Evolutionary conservation across 2,888 invertebrate species (phyloP), one percentile per base, ranked within the genome.

Genomic region (Masnerella sp.): DNA sequence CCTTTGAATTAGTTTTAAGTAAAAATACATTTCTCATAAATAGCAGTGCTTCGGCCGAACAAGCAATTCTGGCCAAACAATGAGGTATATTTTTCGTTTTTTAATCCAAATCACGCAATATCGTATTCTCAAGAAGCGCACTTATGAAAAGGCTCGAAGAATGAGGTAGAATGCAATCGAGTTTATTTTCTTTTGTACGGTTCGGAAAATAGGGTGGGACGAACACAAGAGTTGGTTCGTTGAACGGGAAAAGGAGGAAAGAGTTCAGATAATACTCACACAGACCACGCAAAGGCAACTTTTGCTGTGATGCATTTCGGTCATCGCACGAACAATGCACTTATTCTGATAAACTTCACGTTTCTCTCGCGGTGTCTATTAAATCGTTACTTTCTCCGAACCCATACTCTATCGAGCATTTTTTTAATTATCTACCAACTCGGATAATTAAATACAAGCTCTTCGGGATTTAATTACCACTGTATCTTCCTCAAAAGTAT

Each of bases 131-230:
- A 52, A 51, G 38, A 34, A 52, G 32, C 17, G 51, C 43, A 51
- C 25, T 40, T 40, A 34, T 42, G 51, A 49, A 25, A 59, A 43
- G 45, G 15, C 28, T 30, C 9, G 45, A 52, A 51, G 34, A 68
- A 68, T 59, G 38, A 42, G 25, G 45, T 12, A 36, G 49, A 70
- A 70, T 40, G 49, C 49, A 56, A 70, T 70, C 42, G 56, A 62
- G 54, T 62, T 62, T 70, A 49, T 56, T 62, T 62, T 56, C 70
- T 69, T 61, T 61, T 70, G 56, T 62, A 45, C 9, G 49, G 14
- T 34, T 62, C 34, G 42, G 36, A 30, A 61, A 70, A 56, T 42
- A 36, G 49, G 36, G 36, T 56, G 70, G 36, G 42, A 52, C 59
- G 54, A 22, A 11, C 49, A 49, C 49, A 56, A 56, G 70, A 62